These are phyloP conservation scores for Gymnothorax reevesii DNA, from an alignment of 2,797 vertebrate species.

Conservation along the genomic window DNA sequence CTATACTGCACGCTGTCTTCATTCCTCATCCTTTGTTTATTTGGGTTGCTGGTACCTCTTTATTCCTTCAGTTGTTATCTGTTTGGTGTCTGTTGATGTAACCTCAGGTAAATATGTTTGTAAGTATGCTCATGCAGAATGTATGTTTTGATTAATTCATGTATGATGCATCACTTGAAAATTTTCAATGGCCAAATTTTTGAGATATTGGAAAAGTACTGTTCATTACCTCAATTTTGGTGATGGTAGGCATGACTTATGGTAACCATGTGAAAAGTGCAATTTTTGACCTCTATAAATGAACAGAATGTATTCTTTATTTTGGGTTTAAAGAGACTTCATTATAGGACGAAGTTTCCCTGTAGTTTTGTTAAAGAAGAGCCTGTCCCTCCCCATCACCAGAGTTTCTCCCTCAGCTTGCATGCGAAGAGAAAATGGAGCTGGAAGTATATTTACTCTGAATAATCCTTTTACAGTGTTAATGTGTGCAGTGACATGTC, in stretches of 20 bases:
- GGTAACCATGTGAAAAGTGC: not conserved
- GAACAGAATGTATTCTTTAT: not conserved
- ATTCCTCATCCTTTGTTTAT: not conserved
- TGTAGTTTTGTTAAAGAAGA: too few species aligned
- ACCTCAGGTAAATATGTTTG: not conserved
- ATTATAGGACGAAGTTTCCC: not conserved
- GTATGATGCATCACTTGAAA: too few species aligned
- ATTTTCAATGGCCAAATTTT: too few species aligned
- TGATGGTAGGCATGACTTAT: not conserved
- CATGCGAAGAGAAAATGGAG: not conserved
- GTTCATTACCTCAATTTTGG: not conserved
- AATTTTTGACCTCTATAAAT: not conserved
- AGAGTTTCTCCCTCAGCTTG: too few species aligned
- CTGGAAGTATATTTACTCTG: not conserved
- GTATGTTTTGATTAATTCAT: too few species aligned
- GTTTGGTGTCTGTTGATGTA: not conserved
- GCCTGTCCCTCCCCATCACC: too few species aligned
- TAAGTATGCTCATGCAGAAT: not conserved
- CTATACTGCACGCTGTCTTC: not conserved
- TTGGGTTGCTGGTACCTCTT: not conserved
- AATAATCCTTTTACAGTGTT: not conserved
- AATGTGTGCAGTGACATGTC: too few species aligned
- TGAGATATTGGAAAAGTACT: too few species aligned
- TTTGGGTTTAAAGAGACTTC: not conserved
- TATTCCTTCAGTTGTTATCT: not conserved